These are phyloP conservation scores for Vicugna pacos DNA, from an alignment of 2,113 vertebrate species.

Conservation along the genomic window DNA sequence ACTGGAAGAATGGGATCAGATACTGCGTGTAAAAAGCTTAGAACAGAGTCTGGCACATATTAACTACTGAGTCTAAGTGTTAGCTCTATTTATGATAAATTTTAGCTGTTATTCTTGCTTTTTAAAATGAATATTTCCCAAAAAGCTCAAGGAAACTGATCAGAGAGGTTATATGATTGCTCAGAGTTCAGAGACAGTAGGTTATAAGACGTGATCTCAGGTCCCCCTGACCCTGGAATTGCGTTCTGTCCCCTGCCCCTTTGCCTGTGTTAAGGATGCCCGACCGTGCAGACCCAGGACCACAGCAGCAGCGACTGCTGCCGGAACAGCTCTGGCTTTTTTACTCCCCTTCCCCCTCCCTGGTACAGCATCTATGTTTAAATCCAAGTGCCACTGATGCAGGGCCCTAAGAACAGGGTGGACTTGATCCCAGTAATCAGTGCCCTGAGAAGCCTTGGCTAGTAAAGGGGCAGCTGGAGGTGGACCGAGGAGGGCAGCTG, in stretches of 20 bases:
- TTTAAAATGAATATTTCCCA: background rate
- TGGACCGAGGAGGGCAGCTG: background rate
- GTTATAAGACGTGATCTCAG: background rate
- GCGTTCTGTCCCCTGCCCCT: background rate
- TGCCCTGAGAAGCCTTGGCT: background rate
- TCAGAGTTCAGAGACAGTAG: background rate
- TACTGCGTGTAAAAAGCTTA: background rate
- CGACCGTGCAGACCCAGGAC: background rate
- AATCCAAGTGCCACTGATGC: background rate
- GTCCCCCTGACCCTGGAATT: no score
- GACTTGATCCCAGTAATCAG: background rate
- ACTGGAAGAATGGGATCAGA: background rate
- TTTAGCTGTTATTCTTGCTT: background rate
- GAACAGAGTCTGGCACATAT: background rate
- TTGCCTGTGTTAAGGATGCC: background rate
- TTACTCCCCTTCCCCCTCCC: background rate
- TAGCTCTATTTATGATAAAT: background rate
- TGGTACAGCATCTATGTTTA: constrained; percentile 43
- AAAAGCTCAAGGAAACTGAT: background rate
- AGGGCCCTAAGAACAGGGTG: background rate
- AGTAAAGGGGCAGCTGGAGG: background rate
- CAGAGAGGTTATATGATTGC: background rate
- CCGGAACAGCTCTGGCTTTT: background rate
- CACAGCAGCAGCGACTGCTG: background rate
- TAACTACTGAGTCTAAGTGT: background rate